Conservation (phyloP, 2,888 invertebrate genomes). For the Abrostola tripartita region DNA sequence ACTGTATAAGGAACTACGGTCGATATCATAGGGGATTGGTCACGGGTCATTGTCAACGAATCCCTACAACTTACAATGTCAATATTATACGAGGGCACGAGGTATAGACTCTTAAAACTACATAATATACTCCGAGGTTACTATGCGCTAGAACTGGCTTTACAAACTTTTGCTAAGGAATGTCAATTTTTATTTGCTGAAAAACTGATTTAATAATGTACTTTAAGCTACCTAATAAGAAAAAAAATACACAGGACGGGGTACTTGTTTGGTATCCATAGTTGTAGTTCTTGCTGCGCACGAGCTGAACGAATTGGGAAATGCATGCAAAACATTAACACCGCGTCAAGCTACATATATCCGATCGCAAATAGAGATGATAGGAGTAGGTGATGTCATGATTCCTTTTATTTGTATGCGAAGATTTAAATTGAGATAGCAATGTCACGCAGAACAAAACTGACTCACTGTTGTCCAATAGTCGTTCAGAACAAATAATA, state of each 20-base stretch:
- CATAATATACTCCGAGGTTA: too few relatives aligned
- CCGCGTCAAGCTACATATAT: too few relatives aligned
- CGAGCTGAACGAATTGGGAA: too few relatives aligned
- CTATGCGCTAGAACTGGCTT: too few relatives aligned
- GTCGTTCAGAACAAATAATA: too few relatives aligned
- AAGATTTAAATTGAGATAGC: not conserved
- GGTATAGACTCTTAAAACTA: not conserved
- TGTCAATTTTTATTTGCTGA: not conserved
- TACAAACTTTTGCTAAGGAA: not conserved
- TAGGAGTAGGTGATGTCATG: not conserved
- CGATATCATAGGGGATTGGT: not conserved
- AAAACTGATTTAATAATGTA: not conserved
- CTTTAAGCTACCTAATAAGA: too few relatives aligned
- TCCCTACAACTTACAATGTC: conserved; percentile 22
- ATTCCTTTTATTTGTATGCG: not conserved
- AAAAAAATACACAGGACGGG: too few relatives aligned
- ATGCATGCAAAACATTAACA: too few relatives aligned
- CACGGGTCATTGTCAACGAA: conserved; percentile 26
- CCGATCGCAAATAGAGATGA: not conserved
- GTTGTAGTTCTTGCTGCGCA: too few relatives aligned
- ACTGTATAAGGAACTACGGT: not conserved
- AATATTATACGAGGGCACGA: conserved; percentile 15
- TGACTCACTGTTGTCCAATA: conserved; percentile 1
- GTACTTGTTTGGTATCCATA: too few relatives aligned
- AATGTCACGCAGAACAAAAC: not conserved